Evolutionary conservation across 2,113 vertebrate genomes (phyloP), one percentile per base, ranked within the genome.

Genomic region (Channa maculata): DNA sequence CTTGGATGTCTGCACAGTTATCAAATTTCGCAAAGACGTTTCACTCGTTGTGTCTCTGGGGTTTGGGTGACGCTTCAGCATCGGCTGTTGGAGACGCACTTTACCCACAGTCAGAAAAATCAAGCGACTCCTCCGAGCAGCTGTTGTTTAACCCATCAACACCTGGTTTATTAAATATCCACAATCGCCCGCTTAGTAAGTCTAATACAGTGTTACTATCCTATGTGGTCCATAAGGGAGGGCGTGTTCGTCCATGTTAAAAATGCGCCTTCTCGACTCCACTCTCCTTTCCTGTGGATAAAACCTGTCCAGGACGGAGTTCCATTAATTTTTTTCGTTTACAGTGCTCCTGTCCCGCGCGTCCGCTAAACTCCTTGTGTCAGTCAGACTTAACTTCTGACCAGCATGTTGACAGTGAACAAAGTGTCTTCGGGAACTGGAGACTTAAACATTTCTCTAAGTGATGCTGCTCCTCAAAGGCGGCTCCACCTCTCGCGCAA

Each of bases 401-500:
- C 3, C 8, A 34, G 33, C 60, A 37, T 11, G 38, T 11, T 41
- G 49, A 53, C 14, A 49, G 52, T 15, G 44, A 33, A 8, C 39
- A 14, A 37, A 57, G 38, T n/a, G 53, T 58, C 44, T 63, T 24
- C 33, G 8, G 24, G 15, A 24, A 53, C 39, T 6, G 0, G 46
- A 48, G 53, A 36, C 44, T 41, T 53, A 43, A 63, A 43, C 55
- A 33, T 57, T 66, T 73, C 36, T 65, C 64, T 24, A 24, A 10
- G 50, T 59, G 63, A 77, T 90, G 82, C 54, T 58, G 46, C 24
- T 24, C 24, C 24, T 24, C 24, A 24, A 24, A 50, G 55, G 46
- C 48, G 72, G 68, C 85, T 89, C 86, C 90, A 83, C 90, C 90
- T 80, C 69, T 61, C 65, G 59, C 9, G 15, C 34, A 45, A 34